Base-by-base conservation (phyloP, 2,888 invertebrate species). In the Cetonia aurata region DNA sequence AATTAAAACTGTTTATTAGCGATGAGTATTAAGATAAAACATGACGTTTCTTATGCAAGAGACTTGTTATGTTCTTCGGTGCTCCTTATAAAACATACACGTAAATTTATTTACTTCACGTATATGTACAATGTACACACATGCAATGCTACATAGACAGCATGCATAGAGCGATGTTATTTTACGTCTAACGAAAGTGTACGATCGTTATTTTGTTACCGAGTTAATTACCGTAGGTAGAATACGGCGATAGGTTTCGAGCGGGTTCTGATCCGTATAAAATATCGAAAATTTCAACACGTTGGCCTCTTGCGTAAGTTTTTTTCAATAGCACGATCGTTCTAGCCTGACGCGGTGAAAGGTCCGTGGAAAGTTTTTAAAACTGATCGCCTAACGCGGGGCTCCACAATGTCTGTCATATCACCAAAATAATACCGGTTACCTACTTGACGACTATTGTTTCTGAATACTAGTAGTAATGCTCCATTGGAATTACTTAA, bases 261-360 rank as follows among this genome's bases (percentile, higher is more conserved):
- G 60, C 31, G 48, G 17, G 25, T 25, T 25, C 37, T 65, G 50
- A 65, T 65, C 62, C 50, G 62, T 65, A 65, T 41, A 65, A 65
- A 65, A 65, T 65, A 65, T 33, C 62, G 37, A 65, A 65, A 50
- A 65, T 65, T 65, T 65, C 62, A 65, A 65, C 62, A 65, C 62
- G 52, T 50, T 50, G 37, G 31, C 62, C 33, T 50, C 62, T 65
- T 65, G 62, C 62, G 62, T 65, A 65, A 65, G 50, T 65, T 65
- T 52, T 60, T 65, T 65, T 52, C 62, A 52, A 65, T 65, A 65
- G 52, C 62, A 52, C 19, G 46, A 13, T 60, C 10, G 13, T 17
- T 12, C 8, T 52, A 25, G 17, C 33, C 62, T 12, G 15, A 48
- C 48, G 52, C 50, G 41, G 62, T 65, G 62, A 65, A 65, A 65